Conservation (phyloP, 2,888 invertebrate genomes). For the Eurytoma adleriae region DNA sequence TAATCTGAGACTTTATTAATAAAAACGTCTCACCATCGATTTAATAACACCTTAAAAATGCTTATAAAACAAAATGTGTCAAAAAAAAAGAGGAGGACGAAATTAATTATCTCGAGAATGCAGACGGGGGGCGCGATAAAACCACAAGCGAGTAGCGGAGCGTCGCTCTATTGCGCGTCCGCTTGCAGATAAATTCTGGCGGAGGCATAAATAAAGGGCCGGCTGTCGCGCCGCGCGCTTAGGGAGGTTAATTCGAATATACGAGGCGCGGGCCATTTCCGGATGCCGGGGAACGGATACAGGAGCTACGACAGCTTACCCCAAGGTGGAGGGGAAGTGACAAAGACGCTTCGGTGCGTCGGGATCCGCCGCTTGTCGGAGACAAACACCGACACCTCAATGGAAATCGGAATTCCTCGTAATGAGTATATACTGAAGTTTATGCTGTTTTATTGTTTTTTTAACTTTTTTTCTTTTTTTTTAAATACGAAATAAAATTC, state of each 20-base stretch:
- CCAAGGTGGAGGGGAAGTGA: neutral
- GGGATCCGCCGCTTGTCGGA: too few species aligned
- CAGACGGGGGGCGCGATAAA: conserved; percentile 11
- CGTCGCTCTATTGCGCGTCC: neutral
- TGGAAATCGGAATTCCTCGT: too few species aligned
- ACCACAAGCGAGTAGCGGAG: neutral
- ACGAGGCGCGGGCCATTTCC: conserved; percentile 19
- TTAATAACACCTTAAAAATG: too few species aligned
- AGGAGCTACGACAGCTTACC: neutral
- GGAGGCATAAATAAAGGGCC: conserved; percentile 42
- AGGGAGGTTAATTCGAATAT: conserved; percentile 41
- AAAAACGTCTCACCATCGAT: too few species aligned
- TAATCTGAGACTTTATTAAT: too few species aligned
- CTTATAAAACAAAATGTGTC: neutral
- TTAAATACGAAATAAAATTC: too few species aligned
- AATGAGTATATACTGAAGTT: too few species aligned
- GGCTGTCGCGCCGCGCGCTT: conserved; percentile 1
- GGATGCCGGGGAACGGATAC: conserved; percentile 11
- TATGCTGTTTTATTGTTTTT: too few species aligned
- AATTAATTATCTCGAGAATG: conserved; percentile 29
- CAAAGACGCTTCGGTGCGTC: neutral
- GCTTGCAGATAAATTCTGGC: conserved; percentile 35
- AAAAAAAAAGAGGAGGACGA: neutral
- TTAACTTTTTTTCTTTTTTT: too few species aligned
- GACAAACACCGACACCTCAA: too few species aligned